phyloP scores from a whole-genome alignment of 2,113 vertebrate genomes.

The Aptenodytes forsteri region DNA sequence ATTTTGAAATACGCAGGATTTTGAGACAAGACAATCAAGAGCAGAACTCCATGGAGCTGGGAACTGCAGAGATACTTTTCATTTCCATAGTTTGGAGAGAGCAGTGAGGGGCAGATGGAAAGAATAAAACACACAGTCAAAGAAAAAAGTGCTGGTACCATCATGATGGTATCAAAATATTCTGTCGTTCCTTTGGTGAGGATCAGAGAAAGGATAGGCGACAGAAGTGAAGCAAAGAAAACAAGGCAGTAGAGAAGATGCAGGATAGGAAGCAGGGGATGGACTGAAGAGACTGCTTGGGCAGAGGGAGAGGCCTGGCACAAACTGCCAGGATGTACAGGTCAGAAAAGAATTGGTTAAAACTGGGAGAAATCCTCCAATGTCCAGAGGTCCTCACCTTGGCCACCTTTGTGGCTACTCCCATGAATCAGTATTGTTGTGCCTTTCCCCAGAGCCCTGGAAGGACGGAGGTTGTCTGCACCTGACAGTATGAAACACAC shows the following conservation, averaged over 20 bases:
- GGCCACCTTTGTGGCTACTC: neutral
- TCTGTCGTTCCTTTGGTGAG: neutral
- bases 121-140: neutral
- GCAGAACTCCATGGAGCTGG: neutral
- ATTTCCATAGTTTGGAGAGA: neutral
- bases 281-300: neutral
- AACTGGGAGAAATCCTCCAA: neutral
- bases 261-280: neutral
- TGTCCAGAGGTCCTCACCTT: neutral
- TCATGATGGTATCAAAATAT: neutral
- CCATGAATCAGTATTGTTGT: neutral
- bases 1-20: neutral
- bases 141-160: neutral
- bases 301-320: neutral
- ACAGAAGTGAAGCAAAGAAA: neutral
- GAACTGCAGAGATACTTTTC: neutral
- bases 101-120: neutral
- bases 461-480: neutral
- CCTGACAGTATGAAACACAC: neutral
- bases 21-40: neutral
- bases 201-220: neutral
- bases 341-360: neutral
- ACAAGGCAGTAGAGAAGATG: neutral
- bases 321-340: neutral
- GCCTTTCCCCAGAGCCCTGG: neutral